These are phyloP conservation scores for Ameiurus melas DNA, from an alignment of 2,113 vertebrate genomes.

Conservation along the genomic window DNA sequence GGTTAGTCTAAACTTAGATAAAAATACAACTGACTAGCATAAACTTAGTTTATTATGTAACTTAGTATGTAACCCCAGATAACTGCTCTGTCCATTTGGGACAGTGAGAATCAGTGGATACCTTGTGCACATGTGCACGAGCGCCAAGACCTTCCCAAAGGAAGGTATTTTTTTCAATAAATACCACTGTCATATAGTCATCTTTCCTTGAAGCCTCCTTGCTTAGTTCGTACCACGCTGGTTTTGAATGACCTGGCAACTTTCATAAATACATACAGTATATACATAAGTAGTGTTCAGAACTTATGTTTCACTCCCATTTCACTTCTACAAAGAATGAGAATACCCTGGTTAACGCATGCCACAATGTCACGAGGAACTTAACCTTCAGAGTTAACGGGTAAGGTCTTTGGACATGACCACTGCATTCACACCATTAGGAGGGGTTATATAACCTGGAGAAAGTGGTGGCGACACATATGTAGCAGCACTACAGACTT, in stretches of 20 bases:
- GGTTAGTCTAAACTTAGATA: not conserved
- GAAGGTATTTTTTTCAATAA: not conserved
- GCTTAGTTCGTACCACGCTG: not conserved
- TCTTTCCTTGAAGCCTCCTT: not conserved
- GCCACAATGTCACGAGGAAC: not conserved
- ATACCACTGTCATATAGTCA: slow-evolving; percentile 6
- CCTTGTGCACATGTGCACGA: not conserved
- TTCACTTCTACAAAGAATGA: not conserved
- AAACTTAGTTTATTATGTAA: not conserved
- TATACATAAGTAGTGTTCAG: not conserved
- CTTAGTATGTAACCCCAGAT: not conserved
- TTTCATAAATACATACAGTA: not conserved
- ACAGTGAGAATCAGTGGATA: not conserved
- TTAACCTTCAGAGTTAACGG: not conserved
- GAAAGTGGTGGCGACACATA: no score
- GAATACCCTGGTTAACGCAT: not conserved
- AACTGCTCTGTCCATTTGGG: not conserved
- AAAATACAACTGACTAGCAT: not conserved
- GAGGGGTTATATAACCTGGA: not conserved
- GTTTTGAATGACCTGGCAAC: not conserved
- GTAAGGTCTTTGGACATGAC: not conserved
- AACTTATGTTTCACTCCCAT: not conserved
- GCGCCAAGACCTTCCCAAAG: not conserved
- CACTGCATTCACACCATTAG: not conserved
- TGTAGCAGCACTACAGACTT: not conserved